A percentile compares a stretch with the other conserved stretches of the same genome.
Evolutionary conservation across 2,888 invertebrate species (phyloP).

Genomic region (Leucophenga maculata): DNA sequence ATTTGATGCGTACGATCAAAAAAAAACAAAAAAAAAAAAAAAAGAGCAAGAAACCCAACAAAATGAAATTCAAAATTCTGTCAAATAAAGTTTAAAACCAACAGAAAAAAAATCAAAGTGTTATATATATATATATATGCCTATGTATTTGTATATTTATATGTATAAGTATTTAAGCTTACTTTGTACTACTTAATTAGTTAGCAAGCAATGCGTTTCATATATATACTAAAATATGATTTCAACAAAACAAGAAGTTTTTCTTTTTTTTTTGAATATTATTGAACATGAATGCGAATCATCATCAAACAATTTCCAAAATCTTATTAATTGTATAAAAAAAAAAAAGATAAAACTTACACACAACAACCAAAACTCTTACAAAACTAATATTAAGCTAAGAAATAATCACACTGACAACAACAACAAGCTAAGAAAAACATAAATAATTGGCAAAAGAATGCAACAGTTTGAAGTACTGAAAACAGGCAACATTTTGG

Average conservation of each 20-base stretch:
- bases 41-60: no score
- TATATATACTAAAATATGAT: conserved; percentile 31
- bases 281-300: conserved; percentile 1
- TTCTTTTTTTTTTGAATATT: conserved; percentile 15
- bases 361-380: background rate
- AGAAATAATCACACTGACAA: background rate
- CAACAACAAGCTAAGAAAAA: background rate
- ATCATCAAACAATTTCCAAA: background rate
- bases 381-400: conserved; percentile 11
- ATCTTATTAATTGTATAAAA: background rate
- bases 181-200: conserved; percentile 11
- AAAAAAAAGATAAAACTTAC: background rate
- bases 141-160: conserved; percentile 7
- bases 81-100: background rate
- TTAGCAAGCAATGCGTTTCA: conserved; percentile 26
- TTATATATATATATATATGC: background rate
- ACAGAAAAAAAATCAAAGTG: background rate
- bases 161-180: conserved; percentile 4
- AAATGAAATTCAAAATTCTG: conserved; percentile 36
- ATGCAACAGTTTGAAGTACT: no score
- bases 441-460: background rate
- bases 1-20: conserved; percentile 33
- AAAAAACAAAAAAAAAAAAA: conserved; percentile 42
- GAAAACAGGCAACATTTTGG: no score
- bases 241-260: conserved; percentile 11